Base-by-base conservation (phyloP, 1,140 invertebrate species). In the Zaprionus africanus region DNA sequence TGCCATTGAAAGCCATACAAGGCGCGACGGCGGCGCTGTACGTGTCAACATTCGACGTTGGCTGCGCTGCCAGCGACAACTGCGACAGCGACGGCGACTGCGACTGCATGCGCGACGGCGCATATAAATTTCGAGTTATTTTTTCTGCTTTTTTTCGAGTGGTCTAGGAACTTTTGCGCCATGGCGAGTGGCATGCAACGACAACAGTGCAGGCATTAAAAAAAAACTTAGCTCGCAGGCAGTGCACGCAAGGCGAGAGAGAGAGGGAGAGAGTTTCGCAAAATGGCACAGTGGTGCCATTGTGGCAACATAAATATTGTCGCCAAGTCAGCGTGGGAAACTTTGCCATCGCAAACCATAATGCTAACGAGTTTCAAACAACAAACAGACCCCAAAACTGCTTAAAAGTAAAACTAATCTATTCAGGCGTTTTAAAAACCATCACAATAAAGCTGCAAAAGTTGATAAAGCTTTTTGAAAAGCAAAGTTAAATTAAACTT, bases 1-100 rank as follows among this genome's bases (percentile, higher is more conserved):
- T 84, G 84, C 84, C 84, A 88, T 84, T 88, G 84, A 88, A 88
- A 90, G 85, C 84, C 84, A 90, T 88, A 88, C 84, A 88, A 88
- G 84, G 84, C 85, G 85, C 85, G 85, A 88, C 61, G 60, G 51
- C 81, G 38, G 41, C 58, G 65, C 15, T 49, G 69, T 88, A 87
- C 84, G 84, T 88, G 84, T 88, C 84, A 88, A 88, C 85, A 88
- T 90, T 88, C 84, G 84, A 88, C 84, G 84, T 61, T 63, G 72
- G 69, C 84, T 54, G 85, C 53, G 68, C 66, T 70, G 60, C 58
- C 28, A 15, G 53, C 79, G 51, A 63, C 64, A 49, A 49, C 74
- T 15, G 34, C 28, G 28, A 31, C 74, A 9, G 34, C 28, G 6
- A 31, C 74, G 12, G 34, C 65, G 34, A 60, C 79, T 36, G 73